A percentile compares a stretch with the other conserved stretches of the same genome.
phyloP scores from a whole-genome alignment of 2,797 vertebrate species.

The Labroides dimidiatus region DNA sequence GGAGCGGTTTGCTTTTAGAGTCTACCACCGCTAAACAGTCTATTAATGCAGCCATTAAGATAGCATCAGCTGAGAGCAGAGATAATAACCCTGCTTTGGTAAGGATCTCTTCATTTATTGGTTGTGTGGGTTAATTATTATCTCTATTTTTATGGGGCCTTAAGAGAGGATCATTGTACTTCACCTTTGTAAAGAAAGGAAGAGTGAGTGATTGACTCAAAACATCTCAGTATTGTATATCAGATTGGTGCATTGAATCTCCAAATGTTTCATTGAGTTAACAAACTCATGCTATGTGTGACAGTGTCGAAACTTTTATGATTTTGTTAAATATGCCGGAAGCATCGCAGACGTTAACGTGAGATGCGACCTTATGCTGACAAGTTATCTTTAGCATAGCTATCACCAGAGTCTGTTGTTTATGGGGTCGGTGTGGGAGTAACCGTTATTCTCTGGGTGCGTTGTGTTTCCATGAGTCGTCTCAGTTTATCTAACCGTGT shows the following conservation, averaged over 20 bases:
- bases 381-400: conserved; percentile 18
- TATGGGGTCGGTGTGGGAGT: neutral
- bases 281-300: neutral
- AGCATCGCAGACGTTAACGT: neutral
- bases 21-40: conserved; percentile 59
- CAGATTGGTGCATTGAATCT: neutral
- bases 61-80: conserved; percentile 67
- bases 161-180: conserved; percentile 1
- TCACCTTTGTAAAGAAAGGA: conserved; percentile 44
- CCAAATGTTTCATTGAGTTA: neutral
- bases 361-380: neutral
- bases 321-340: fast-evolving
- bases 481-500: neutral
- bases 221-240: conserved; percentile 3
- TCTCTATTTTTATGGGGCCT: neutral
- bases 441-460: no score
- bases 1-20: conserved; percentile 60
- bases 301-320: neutral
- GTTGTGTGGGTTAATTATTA: fast-evolving
- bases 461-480: neutral
- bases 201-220: conserved; percentile 15
- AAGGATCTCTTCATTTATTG: conserved; percentile 26
- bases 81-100: conserved; percentile 63
- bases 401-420: neutral
- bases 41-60: conserved; percentile 73